Percentiles rank a stretch among this genome's conserved stretches.
These are phyloP conservation scores for Diachasmimorpha longicaudata DNA, from an alignment of 1,140 invertebrate species.

Conservation along the genomic window DNA sequence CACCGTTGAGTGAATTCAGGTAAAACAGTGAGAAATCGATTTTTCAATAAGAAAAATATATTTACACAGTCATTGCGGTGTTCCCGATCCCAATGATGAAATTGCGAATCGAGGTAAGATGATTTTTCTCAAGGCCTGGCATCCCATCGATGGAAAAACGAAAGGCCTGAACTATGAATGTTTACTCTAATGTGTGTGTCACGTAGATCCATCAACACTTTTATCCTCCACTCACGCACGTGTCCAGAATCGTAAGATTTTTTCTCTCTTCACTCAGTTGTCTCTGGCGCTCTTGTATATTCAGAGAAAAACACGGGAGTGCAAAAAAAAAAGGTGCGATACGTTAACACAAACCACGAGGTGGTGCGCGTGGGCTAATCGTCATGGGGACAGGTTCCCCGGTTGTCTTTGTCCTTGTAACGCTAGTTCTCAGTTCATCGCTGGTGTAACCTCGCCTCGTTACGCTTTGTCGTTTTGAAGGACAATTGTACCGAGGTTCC, in stretches of 20 bases:
- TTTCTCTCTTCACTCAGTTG: not conserved
- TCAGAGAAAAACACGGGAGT: not conserved
- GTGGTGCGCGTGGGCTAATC: constrained; percentile 11
- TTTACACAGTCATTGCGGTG: not conserved
- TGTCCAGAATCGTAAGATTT: not conserved
- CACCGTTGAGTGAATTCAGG: too few relatives aligned
- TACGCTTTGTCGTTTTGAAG: constrained; percentile 11
- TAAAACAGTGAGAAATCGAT: not conserved
- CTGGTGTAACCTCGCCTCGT: constrained; percentile 7
- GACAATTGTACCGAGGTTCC: not conserved
- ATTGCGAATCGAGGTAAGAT: constrained; percentile 54
- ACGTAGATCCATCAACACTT: not conserved
- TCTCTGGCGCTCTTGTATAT: not conserved
- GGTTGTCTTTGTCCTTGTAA: constrained; percentile 13
- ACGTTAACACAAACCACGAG: not conserved
- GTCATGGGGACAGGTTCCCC: constrained; percentile 9
- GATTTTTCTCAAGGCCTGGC: constrained; percentile 55
- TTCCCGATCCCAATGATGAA: constrained; percentile 44
- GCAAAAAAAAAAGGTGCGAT: not conserved
- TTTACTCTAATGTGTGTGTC: constrained; percentile 15
- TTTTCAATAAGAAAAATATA: not conserved
- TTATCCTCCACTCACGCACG: not conserved
- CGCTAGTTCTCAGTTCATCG: not conserved
- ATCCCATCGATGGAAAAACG: constrained; percentile 55
- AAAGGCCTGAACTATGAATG: constrained; percentile 45